phyloP scores from a whole-genome alignment of 1,140 invertebrate species.

The Eciton burchellii region DNA sequence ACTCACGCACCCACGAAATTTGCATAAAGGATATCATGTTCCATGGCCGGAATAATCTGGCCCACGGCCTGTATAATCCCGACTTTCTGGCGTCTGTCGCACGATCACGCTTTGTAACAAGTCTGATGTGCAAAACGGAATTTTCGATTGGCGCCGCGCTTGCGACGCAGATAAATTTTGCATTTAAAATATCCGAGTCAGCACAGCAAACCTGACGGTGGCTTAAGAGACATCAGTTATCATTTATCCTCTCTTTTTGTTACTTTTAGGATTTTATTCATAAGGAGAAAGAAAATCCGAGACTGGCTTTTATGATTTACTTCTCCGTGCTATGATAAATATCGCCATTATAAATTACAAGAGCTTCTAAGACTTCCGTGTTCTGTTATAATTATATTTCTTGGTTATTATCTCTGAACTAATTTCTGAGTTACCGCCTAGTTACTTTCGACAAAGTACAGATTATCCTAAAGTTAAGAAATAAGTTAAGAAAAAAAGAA shows the following conservation, averaged over 20 bases:
- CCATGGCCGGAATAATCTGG: conserved; percentile 47
- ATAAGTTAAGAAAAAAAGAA: conserved; percentile 4
- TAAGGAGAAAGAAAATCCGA: conserved; percentile 12
- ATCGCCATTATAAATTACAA: too few species aligned
- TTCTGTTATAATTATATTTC: too few species aligned
- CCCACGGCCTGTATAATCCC: conserved; percentile 50
- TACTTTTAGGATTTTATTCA: neutral
- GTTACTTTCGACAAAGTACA: too few species aligned
- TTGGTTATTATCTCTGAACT: too few species aligned
- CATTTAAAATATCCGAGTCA: conserved; percentile 1
- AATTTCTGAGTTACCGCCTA: too few species aligned
- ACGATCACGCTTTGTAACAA: conserved; percentile 36
- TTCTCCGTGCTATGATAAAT: neutral
- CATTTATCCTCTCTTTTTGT: neutral
- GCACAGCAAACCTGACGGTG: neutral
- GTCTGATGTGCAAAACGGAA: conserved; percentile 30
- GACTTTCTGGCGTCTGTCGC: conserved; percentile 30
- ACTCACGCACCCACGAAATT: conserved; percentile 48
- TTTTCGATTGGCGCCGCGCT: conserved; percentile 22
- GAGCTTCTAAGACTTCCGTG: too few species aligned
- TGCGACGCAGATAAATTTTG: neutral
- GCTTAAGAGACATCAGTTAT: neutral
- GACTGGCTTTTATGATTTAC: conserved; percentile 9
- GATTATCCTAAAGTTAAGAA: too few species aligned
- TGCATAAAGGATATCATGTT: conserved; percentile 58